Evolutionary conservation across 2,888 invertebrate genomes (phyloP).

Genomic region (Drosophila ezoana): DNA sequence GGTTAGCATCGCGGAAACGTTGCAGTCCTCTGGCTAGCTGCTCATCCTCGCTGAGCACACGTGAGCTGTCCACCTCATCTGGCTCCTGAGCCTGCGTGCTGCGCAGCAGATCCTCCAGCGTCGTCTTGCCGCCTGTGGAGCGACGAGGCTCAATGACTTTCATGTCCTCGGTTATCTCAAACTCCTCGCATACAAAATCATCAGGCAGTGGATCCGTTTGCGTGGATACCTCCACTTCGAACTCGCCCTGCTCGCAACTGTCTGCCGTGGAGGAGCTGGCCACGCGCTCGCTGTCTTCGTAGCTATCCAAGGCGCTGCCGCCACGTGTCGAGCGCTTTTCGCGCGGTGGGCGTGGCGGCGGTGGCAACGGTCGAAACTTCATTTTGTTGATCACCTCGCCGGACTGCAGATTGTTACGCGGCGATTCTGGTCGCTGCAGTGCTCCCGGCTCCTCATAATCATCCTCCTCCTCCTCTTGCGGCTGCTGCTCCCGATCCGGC

Average conservation of each 20-base stretch:
- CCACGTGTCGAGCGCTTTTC: slow-evolving; percentile 85
- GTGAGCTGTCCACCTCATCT: slow-evolving; percentile 72
- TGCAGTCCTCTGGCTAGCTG: slow-evolving; percentile 86
- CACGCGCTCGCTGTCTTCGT: slow-evolving; percentile 75
- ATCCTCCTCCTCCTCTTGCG: slow-evolving; percentile 68
- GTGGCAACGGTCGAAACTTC: slow-evolving; percentile 93
- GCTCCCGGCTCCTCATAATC: slow-evolving; percentile 86
- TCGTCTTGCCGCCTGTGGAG: slow-evolving; percentile 72
- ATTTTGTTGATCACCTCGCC: slow-evolving; percentile 92
- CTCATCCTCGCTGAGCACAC: slow-evolving; percentile 86
- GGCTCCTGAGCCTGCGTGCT: slow-evolving; percentile 76
- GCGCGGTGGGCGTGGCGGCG: slow-evolving; percentile 94
- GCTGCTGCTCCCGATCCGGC: slow-evolving; percentile 36
- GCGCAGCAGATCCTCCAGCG: slow-evolving; percentile 83
- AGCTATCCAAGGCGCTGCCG: slow-evolving; percentile 76
- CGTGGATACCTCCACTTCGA: slow-evolving; percentile 89
- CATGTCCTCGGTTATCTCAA: slow-evolving; percentile 85
- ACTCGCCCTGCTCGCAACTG: slow-evolving; percentile 78
- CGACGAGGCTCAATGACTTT: slow-evolving; percentile 83
- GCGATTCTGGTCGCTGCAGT: slow-evolving; percentile 80
- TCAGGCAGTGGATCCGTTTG: slow-evolving; percentile 94
- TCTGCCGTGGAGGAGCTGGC: slow-evolving; percentile 81
- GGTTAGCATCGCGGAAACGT: slow-evolving; percentile 86
- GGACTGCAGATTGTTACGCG: slow-evolving; percentile 89
- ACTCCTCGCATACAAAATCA: slow-evolving; percentile 89